phyloP scores from a whole-genome alignment of 2,113 vertebrate genomes.

The Cololabis saira region DNA sequence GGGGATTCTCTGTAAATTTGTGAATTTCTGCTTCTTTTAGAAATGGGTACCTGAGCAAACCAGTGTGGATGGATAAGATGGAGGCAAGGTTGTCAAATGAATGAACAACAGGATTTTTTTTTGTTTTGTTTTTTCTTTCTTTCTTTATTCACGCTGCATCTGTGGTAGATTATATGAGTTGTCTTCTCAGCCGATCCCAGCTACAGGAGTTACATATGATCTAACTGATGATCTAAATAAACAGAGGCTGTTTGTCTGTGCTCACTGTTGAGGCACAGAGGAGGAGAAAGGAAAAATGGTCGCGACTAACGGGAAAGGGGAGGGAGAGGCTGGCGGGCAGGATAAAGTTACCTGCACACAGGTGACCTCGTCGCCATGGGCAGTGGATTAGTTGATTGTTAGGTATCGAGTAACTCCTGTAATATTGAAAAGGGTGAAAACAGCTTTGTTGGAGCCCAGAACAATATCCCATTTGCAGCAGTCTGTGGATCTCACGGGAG shows the following conservation, averaged over 20 bases:
- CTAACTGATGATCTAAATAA: conserved; percentile 75
- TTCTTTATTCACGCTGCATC: conserved; percentile 41
- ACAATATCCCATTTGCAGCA: conserved; percentile 79
- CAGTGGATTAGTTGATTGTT: conserved; percentile 87
- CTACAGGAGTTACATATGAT: conserved; percentile 62
- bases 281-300: conserved; percentile 48
- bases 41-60: conserved; percentile 41
- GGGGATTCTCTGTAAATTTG: conserved; percentile 57
- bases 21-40: conserved; percentile 40
- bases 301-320: conserved; percentile 67
- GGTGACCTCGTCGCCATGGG: conserved; percentile 85
- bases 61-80: conserved; percentile 43
- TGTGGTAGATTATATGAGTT: conserved; percentile 49
- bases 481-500: conserved; percentile 71
- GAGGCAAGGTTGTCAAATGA: conserved; percentile 57
- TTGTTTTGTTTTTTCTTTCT: conserved; percentile 20
- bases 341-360: conserved; percentile 85
- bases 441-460: conserved; percentile 82
- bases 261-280: conserved; percentile 70
- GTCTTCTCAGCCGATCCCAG: conserved; percentile 43
- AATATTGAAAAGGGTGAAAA: conserved; percentile 87
- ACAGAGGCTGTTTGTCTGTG: conserved; percentile 80
- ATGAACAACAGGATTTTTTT: conserved; percentile 44
- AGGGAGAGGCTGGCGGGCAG: conserved; percentile 71
- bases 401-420: conserved; percentile 85